Evolutionary conservation across 2,113 vertebrate genomes (phyloP), one percentile per base, ranked within the genome.

Genomic region (Pyxicephalus adspersus): DNA sequence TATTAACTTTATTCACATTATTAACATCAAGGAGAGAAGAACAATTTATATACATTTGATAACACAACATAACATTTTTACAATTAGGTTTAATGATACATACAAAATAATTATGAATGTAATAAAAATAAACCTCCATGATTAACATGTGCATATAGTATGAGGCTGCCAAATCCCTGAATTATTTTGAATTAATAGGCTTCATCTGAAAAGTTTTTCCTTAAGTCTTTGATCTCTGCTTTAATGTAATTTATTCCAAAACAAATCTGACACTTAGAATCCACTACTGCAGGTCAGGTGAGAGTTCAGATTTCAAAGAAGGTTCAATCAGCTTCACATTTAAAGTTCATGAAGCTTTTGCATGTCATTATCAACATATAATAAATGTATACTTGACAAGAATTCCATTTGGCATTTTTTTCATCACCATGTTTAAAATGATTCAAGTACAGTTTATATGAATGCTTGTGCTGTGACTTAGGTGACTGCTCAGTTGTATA

Each of bases 241-340:
- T 64, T 8, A 64, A 17, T 65, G 55, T 65, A 50, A 51, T 52
- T 64, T 55, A 55, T 54, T 66, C 50, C 63, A 77, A 64, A 55
- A 54, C 50, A 57, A 77, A 55, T 64, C 11, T 77, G 63, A 55
- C 63, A 34, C 76, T 77, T 34, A 28, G 38, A 50, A 76, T 20
- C 22, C 31, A 51, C 19, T 55, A 63, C n/a, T 65, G n/a, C 61
- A n/a, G 74, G 74, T 64, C 55, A 76, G 74, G 45, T 15, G 23
- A 54, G 28, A 64, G 18, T 76, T 64, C 45, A 64, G 23, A 11
- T 52, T 64, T 28, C 9, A 76, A 64, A 52, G 73, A 51, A 20
- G 4, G 22, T 5, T 23, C 23, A 63, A 6, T 2, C 45, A 52
- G 23, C 26, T 57, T 64, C 3, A 64, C 5, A 18, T 11, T 26